These are phyloP conservation scores for Glareola pratincola DNA, from an alignment of 2,113 vertebrate species.

Conservation along the genomic window DNA sequence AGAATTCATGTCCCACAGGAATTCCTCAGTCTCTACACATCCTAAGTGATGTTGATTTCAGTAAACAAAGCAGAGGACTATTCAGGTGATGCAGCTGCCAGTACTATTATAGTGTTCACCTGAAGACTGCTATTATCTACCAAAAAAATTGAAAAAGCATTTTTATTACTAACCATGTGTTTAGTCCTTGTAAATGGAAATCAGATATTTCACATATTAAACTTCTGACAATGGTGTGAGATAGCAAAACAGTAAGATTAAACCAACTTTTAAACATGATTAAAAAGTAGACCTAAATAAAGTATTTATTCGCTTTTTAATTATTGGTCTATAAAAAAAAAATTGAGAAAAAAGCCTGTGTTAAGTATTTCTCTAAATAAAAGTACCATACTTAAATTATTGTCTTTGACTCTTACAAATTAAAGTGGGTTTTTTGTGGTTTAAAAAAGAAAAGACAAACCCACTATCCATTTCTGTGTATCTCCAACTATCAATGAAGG, in stretches of 20 bases:
- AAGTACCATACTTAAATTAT: not conserved
- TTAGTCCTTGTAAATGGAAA: not conserved
- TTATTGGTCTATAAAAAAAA: not conserved
- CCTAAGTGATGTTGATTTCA: not conserved
- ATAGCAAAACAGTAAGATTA: not conserved
- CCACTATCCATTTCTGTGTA: not conserved
- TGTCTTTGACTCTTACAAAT: not conserved
- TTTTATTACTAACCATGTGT: not conserved
- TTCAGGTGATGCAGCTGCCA: not conserved
- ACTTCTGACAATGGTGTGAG: not conserved
- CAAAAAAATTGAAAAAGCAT: not conserved
- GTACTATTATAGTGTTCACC: fast-evolving
- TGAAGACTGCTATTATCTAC: not conserved
- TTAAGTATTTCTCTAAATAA: not conserved
- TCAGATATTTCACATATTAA: not conserved
- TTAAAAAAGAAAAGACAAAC: not conserved
- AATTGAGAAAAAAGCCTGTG: not conserved
- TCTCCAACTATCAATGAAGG: not conserved
- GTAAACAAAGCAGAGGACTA: not conserved
- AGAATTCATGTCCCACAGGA: not conserved
- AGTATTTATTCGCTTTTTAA: not conserved
- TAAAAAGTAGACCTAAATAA: not conserved
- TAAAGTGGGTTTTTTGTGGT: not conserved
- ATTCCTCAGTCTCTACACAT: not conserved
- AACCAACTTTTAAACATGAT: not conserved